phyloP scores from a whole-genome alignment of 2,113 vertebrate genomes.

The Daphoenositta chrysoptera region DNA sequence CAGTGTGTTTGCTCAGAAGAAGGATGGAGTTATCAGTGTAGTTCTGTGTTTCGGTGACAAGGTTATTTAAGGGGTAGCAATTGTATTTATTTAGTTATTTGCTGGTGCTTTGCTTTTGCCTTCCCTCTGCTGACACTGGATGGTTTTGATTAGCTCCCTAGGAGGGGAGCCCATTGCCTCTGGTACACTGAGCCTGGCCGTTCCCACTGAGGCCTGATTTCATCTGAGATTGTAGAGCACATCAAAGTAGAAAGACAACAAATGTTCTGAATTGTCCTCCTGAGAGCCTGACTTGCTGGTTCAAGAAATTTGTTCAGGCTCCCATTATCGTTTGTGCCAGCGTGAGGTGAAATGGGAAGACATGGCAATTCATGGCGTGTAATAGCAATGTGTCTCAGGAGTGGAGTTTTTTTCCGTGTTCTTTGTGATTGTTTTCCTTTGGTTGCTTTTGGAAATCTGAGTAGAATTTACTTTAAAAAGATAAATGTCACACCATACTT shows the following conservation, averaged over 20 bases:
- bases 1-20: not conserved
- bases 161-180: not conserved
- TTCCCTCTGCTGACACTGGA: not conserved
- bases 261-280: not conserved
- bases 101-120: not conserved
- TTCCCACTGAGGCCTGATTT: not conserved
- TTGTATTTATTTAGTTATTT: slow-evolving; percentile 10
- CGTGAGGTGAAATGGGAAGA: not conserved
- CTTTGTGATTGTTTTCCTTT: not conserved
- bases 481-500: not conserved
- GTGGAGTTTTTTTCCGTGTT: not conserved
- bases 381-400: not conserved
- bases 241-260: slow-evolving; percentile 10
- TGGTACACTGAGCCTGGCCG: not conserved
- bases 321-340: not conserved
- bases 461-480: not conserved
- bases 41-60: not conserved
- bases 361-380: not conserved
- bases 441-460: not conserved
- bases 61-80: not conserved
- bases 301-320: not conserved
- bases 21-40: not conserved
- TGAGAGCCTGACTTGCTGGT: not conserved
- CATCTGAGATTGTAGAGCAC: not conserved
- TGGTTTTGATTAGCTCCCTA: slow-evolving; percentile 36